Conservation (phyloP, 2,888 invertebrate genomes). For the Gymnoscelis rufifasciata region DNA sequence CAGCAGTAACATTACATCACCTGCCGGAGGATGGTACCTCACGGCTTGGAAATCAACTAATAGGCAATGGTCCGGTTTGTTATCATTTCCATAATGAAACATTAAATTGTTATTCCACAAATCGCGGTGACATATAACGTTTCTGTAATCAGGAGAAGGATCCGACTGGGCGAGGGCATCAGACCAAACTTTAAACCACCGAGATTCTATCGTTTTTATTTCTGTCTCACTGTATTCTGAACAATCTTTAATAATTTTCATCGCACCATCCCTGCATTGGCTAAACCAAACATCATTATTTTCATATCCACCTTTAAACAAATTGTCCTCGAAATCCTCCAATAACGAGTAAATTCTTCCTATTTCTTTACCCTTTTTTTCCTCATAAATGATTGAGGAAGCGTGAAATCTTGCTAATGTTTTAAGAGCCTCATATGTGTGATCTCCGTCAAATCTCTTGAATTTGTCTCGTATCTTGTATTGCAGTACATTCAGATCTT, state of each 20-base stretch:
- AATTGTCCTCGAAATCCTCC: slow-evolving; percentile 45
- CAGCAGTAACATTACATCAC: slow-evolving; percentile 80
- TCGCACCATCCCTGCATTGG: slow-evolving; percentile 58
- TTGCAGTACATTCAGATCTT: slow-evolving; percentile 56
- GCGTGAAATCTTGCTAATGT: slow-evolving; percentile 74
- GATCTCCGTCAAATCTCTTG: slow-evolving; percentile 61
- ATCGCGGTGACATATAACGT: slow-evolving; percentile 80
- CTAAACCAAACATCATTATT: slow-evolving; percentile 49
- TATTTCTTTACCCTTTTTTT: slow-evolving; percentile 50
- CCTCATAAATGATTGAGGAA: slow-evolving; percentile 73
- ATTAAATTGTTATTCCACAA: slow-evolving; percentile 82
- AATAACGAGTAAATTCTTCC: slow-evolving; percentile 42
- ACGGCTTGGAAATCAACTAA: slow-evolving; percentile 85
- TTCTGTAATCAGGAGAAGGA: slow-evolving; percentile 53
- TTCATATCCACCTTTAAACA: slow-evolving; percentile 50
- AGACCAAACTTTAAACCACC: slow-evolving; percentile 54
- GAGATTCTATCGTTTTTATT: slow-evolving; percentile 41
- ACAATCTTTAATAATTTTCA: slow-evolving; percentile 50
- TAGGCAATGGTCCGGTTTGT: slow-evolving; percentile 74
- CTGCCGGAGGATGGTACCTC: slow-evolving; percentile 82
- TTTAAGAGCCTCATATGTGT: slow-evolving; percentile 64
- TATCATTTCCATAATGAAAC: slow-evolving; percentile 62
- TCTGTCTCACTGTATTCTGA: slow-evolving; percentile 48
- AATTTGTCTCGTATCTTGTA: slow-evolving; percentile 55
- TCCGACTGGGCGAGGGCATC: slow-evolving; percentile 45